Evolutionary conservation across 2,797 vertebrate genomes (phyloP), one percentile per base, ranked within the genome.

Genomic region (Pangasius macronema): DNA sequence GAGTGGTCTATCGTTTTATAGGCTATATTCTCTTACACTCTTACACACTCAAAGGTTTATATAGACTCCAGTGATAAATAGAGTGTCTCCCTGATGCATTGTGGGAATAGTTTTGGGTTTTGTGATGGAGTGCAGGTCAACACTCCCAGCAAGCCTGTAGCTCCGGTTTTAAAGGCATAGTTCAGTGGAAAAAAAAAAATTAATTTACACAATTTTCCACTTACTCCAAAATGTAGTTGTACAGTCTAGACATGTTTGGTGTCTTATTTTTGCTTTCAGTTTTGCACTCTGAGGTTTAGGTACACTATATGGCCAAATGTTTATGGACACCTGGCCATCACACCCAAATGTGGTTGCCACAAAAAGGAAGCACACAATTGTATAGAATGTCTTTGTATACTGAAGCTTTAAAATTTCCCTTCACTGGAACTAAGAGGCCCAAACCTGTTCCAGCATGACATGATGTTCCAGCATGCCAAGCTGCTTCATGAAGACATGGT

Each of bases 1-100:
- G 87, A 91, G 89, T 86, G 84, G 87, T 70, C 86, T 88, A 49
- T 83, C 87, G 79, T 89, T 91, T 91, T 90, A 92, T 89, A 84
- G 89, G 90, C 86, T 68, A 76, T 89, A 87, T 89, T 91, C 90
- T 88, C 84, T 90, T 89, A 89, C 87, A 85, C 88, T 79, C 82
- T 77, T 65, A 75, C 77, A 90, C 86, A 89, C 88, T 83, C 86
- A 87, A 90, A 68, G 85, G 73, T 89, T 91, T 89, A 89, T 89
- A 87, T 85, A 87, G 77, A 86, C 89, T 87, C 80, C 30, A 57
- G 82, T 72, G 88, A 88, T 88, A 90, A 89, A 89, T 82, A 83
- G 68, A 87, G 85, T 67, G 82, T 68, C 82, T 90, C 89, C 53
- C 84, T 53, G 77, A 83, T 88, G 88, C 87, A 88, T 85, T 88